Conservation (phyloP, 2,797 vertebrate species). For the Phrynocephalus guinanensis region DNA sequence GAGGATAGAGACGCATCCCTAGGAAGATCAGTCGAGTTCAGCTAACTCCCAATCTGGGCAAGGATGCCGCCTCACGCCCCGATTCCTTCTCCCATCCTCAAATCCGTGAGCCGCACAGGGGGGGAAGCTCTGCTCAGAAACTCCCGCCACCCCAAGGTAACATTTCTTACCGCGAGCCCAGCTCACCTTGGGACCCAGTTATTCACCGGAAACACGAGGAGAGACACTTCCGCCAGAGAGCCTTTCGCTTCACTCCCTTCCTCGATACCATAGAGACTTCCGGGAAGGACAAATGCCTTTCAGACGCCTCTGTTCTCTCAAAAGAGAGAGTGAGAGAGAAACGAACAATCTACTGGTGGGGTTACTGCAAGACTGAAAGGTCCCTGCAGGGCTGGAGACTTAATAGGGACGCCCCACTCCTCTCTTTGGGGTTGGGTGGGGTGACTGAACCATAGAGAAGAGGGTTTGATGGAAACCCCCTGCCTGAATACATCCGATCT, state of each 20-base stretch:
- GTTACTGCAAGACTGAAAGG: no score
- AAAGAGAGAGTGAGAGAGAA: neutral
- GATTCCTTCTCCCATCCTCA: no score
- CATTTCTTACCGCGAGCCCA: no score
- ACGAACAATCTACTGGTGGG: neutral
- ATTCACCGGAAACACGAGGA: slow-evolving; percentile 19
- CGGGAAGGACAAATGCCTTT: neutral
- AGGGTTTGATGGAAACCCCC: no score
- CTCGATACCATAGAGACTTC: slow-evolving; percentile 14
- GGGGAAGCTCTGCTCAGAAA: no score
- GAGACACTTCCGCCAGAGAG: neutral
- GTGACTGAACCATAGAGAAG: no score
- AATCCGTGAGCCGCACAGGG: neutral
- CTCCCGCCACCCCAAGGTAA: no score
- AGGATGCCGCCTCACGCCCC: no score
- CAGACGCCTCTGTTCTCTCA: no score
- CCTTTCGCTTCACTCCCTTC: neutral
- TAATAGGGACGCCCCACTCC: neutral
- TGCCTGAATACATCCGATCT: neutral
- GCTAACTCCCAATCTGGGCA: neutral
- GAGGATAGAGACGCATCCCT: no score
- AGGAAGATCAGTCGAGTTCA: neutral
- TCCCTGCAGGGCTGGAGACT: neutral
- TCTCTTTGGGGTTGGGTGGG: neutral
- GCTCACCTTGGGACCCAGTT: neutral